Evolutionary conservation across 2,113 vertebrate genomes (phyloP), one percentile per base, ranked within the genome.

Genomic region (Macquaria australasica): DNA sequence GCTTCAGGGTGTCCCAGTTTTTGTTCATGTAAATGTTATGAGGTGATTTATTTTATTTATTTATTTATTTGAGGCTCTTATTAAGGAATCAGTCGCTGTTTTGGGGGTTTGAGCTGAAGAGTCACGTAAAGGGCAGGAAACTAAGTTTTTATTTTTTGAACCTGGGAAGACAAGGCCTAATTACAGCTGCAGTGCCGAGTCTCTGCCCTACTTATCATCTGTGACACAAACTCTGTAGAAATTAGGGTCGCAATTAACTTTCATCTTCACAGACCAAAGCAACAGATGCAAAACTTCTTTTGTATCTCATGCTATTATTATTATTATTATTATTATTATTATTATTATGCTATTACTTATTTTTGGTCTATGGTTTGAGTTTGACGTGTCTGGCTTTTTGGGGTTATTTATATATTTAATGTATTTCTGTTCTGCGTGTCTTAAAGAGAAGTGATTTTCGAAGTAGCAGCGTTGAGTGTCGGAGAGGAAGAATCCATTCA

Each of bases 1-100:
- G 56, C 62, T 43, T 79, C 76, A 21, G 67, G 21, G 20, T 23
- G 84, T 62, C 79, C 79, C 68, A 73, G 28, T 62, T 86, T 68
- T 12, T 53, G 16, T 50, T 51, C 55, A 39, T 73, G 43, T 48
- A 23, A 25, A 77, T 73, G 59, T 59, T 66, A 16, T 14, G 45
- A 55, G 37, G 18, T 28, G 63, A 31, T 37, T 39, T 4, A 39
- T 39, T 4, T 43, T 77, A 34, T 58, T 60, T 55, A 43, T 43
- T 72, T 56, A 23, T 51, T 70, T 62, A 59, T 71, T 25, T 25
- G 10, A 63, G 28, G 8, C 48, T 37, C 51, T 18, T 51, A 2
- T 67, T 23, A 43, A 8, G n/a, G 23, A 64, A 12, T 58, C 39
- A 7, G 67, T 14, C 0, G n/a, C 73, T 69, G 34, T 71, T 59